Conservation (phyloP, 1,140 invertebrate species). For the Microplitis mediator region DNA sequence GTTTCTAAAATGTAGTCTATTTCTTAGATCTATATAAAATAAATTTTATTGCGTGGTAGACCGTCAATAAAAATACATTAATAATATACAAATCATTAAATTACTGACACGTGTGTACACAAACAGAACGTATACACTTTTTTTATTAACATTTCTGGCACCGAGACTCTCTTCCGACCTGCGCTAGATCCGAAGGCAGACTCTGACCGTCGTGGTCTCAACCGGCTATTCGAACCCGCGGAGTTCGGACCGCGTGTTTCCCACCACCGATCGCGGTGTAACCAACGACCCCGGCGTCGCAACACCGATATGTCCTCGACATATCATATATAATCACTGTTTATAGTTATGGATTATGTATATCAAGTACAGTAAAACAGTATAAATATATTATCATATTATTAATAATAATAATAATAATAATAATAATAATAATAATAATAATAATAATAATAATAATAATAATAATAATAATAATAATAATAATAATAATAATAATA, state of each 20-base stretch:
- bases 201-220: constrained; percentile 36
- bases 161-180: constrained; percentile 36
- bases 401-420: too few species aligned
- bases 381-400: too few species aligned
- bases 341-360: too few species aligned
- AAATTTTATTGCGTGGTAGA: not conserved
- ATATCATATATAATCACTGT: not conserved
- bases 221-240: constrained; percentile 35
- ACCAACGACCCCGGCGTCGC: constrained; percentile 14
- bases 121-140: not conserved
- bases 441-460: too few species aligned
- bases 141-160: not conserved
- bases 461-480: too few species aligned
- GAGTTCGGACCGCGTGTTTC: constrained; percentile 49
- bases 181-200: constrained; percentile 40
- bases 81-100: constrained; percentile 5
- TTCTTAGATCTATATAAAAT: not conserved
- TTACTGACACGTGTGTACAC: not conserved
- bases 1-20: too few species aligned
- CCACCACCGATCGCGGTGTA: constrained; percentile 11
- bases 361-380: too few species aligned
- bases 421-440: too few species aligned
- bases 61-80: constrained; percentile 6
- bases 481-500: too few species aligned
- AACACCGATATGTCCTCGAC: not conserved